Evolutionary conservation across 2,888 invertebrate species (phyloP).

Genomic region (Coleophora deauratella): DNA sequence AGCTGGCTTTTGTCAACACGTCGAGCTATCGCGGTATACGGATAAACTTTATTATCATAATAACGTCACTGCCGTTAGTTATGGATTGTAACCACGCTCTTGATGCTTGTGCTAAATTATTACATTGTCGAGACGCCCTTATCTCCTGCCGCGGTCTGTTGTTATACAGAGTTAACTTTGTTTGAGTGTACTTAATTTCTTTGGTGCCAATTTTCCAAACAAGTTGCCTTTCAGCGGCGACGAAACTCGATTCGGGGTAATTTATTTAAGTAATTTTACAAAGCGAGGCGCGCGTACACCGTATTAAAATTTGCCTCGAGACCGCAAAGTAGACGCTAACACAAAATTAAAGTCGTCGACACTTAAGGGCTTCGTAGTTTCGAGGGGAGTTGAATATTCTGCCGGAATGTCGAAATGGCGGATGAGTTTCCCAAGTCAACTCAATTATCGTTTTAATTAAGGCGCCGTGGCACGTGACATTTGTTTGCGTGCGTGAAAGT

Average conservation of each 20-base stretch:
- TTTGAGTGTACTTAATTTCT: conserved; percentile 19
- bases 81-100: conserved; percentile 5
- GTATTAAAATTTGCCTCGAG: conserved; percentile 66
- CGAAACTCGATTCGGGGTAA: conserved; percentile 57
- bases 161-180: background rate
- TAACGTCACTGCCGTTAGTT: conserved; percentile 19
- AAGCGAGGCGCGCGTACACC: conserved; percentile 52
- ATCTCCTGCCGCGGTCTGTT: background rate
- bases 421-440: conserved; percentile 73
- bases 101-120: no score
- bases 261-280: conserved; percentile 67
- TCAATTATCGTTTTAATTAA: conserved; percentile 75
- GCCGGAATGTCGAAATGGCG: conserved; percentile 70
- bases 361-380: conserved; percentile 70
- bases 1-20: conserved; percentile 48
- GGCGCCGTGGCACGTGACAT: conserved; percentile 71
- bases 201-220: conserved; percentile 42
- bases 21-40: conserved; percentile 22
- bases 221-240: conserved; percentile 36
- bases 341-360: conserved; percentile 72
- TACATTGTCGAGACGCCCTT: background rate
- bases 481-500: conserved; percentile 73
- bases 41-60: conserved; percentile 26
- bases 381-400: conserved; percentile 66
- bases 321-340: conserved; percentile 72